Base-by-base conservation (phyloP, 2,797 vertebrate genomes). In the Halcyon badia region DNA sequence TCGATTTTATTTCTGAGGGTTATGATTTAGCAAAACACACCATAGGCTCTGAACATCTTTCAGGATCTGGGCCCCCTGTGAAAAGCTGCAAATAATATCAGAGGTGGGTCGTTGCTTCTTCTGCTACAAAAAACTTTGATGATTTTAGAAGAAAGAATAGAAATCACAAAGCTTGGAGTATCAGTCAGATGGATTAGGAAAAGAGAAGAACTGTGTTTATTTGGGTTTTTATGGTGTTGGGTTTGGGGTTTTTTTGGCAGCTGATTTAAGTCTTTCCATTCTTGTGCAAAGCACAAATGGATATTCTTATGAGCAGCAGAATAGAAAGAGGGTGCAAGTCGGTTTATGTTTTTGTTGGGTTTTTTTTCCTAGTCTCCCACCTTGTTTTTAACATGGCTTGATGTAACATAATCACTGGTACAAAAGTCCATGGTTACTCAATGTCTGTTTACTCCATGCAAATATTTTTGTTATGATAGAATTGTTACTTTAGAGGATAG, bases 381-480 rank as follows among this genome's bases (percentile, higher is more conserved):
- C 21, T 87, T 83, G 73, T 91, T 95, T 95, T 91, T 41, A 44
- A 48, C 56, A 17, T 25, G 68, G 31, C 22, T 89, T 66, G 64
- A 30, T 61, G 48, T 54, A 58, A 48, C 3, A 10, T 76, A 86
- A 66, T 75, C 70, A 57, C 48, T 0, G 0, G 87, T 86, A 61
- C 77, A 62, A 49, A 96, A 94, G 93, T 95, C 94, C 84, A 9
- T 42, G 57, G 69, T 97, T 97, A 94, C 87, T 79, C 91, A 96
- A 82, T 56, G 87, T 86, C 66, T 33, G 1, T 84, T 95, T 94
- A 89, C 85, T 95, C 87, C 62, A 77, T 16, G 77, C 77, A 95
- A 96, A 96, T 97, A 94, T 95, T 97, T 97, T 95, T 86, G 83
- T 90, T 88, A 65, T 82, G 89, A 83, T 75, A 61, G 54, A 72